phyloP scores from a whole-genome alignment of 2,113 vertebrate species.

The Ctenomys sociabilis region DNA sequence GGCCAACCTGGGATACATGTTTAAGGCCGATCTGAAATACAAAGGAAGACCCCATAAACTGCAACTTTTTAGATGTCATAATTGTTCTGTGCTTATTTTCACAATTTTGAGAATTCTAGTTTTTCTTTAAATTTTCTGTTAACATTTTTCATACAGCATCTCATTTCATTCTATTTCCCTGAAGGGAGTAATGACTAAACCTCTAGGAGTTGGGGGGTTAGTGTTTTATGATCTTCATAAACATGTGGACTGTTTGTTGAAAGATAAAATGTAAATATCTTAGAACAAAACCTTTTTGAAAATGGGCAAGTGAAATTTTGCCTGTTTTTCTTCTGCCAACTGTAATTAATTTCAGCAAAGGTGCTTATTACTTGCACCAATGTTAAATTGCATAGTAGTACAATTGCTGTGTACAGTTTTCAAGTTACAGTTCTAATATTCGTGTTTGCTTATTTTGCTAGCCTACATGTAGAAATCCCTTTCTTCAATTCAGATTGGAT shows the following conservation, averaged over 20 bases:
- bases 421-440: background rate
- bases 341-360: background rate
- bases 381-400: background rate
- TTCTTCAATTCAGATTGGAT: background rate
- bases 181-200: background rate
- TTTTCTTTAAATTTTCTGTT: slow-evolving; percentile 46
- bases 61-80: background rate
- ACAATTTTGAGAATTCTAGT: slow-evolving; percentile 19
- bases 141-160: slow-evolving; percentile 2
- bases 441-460: slow-evolving; percentile 43
- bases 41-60: background rate
- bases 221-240: background rate
- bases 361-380: background rate
- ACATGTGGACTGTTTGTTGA: background rate
- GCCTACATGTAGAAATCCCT: background rate
- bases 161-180: background rate
- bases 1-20: background rate
- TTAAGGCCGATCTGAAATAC: background rate
- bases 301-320: background rate
- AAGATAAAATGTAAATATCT: slow-evolving; percentile 24
- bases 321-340: background rate
- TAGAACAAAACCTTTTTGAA: background rate
- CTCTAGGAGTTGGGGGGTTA: background rate
- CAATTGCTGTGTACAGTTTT: slow-evolving; percentile 1
- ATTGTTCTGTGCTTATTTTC: slow-evolving; percentile 49